Evolutionary conservation across 2,113 vertebrate genomes (phyloP), one percentile per base, ranked within the genome.

Genomic region (Aldabrachelys gigantea): DNA sequence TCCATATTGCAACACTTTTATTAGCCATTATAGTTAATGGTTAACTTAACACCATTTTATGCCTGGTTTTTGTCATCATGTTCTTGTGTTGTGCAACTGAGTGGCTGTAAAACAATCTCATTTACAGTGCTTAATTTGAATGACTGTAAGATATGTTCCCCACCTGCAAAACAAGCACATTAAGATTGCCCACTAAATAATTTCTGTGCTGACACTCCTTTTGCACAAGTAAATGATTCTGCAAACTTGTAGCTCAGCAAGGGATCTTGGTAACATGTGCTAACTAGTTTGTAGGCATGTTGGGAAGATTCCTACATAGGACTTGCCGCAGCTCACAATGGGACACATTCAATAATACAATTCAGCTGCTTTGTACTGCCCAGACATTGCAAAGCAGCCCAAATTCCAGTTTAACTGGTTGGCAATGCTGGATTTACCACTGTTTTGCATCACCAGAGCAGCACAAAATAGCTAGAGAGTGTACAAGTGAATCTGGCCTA

Each of bases 1-100:
- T 80, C 82, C 91, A 83, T 92, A 90, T 94, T 96, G 96, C 96
- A 95, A 92, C 91, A 87, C 10, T 4, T 94, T 97, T 95, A 97
- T 96, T 95, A 95, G 91, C 95, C 96, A 96, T 97, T 96, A 96
- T 89, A 91, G 96, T 95, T 97, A 97, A 97, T 94, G 95, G 93
- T 95, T 97, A 96, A 86, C 96, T 93, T 95, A 95, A 91, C 93
- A 83, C 87, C 79, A 92, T 89, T 96, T 96, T 91, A 95, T 94
- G 88, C 85, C 52, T 96, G 93, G 88, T 93, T 96, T 93, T 96
- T 93, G 88, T 88, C 94, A 96, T 95, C 82, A 62, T 35, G 83
- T 86, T 91, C 56, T 95, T 96, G 93, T 96, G 93, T 94, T 95
- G 92, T 96, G 93, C 93, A 95, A 95, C 92, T 97, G 93, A 96